Evolutionary conservation across 2,113 vertebrate genomes (phyloP), one percentile per base, ranked within the genome.

Genomic region (Platichthys stellatus): DNA sequence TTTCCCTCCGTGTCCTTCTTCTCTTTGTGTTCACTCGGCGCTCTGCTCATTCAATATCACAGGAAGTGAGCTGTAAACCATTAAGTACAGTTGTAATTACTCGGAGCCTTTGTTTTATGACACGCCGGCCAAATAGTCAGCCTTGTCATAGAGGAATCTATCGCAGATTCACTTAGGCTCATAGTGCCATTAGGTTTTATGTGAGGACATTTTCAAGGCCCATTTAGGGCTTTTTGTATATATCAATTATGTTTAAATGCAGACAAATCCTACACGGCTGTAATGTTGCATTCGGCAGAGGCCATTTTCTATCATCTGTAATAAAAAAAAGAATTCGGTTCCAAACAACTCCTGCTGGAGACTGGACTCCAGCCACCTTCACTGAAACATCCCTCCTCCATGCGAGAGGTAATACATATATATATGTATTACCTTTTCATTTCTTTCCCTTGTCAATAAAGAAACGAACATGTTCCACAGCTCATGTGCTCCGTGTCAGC

Each of bases 131-230:
- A 82, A 80, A 85, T 65, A 66, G 69, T 68, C 69, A 51, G 73
- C 79, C 81, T 76, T 72, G 66, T 84, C 82, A 79, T 65, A 54
- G 74, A 83, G 64, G 49, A 61, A 81, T 82, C 65, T 71, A 83
- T 69, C 26, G 72, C 71, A 68, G 71, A 74, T 84, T 88, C 80
- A 86, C 82, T 89, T 88, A 85, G 78, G 75, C 84, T 86, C 59
- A 82, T 76, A 26, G 70, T 69, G 72, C 82, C 84, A 85, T 85
- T 90, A 86, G 65, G 18, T 75, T 90, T 88, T 81, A 89, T 87
- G 82, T 8, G 78, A 69, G 76, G 81, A 85, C 83, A 78, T 88
- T 90, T 84, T 83, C 87, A 82, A 86, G 84, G 76, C 57, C 76
- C 89, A 84, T 92, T 89, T 84, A 67, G 49, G 23, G 18, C 68